A percentile compares a stretch with the other conserved stretches of the same genome.
These are phyloP conservation scores for Manacus vitellinus DNA, from an alignment of 2,113 vertebrate genomes.

Conservation along the genomic window DNA sequence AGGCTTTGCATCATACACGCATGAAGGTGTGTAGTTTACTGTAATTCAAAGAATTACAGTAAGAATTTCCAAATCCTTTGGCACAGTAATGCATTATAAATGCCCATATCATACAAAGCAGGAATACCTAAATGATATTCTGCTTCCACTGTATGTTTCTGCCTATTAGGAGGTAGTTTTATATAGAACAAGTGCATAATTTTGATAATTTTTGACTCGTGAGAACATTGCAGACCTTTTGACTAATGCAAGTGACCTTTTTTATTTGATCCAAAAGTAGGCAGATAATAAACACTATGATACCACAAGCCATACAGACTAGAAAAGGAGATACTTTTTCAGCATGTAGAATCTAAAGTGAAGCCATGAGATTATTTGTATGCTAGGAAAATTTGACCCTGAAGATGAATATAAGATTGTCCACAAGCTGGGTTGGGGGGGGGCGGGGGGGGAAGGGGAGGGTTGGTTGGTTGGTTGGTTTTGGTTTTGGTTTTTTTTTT, in stretches of 20 bases:
- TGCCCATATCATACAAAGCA: neutral
- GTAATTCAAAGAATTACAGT: neutral
- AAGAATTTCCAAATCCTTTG: conserved; percentile 10
- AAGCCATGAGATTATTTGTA: neutral
- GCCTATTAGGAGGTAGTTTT: neutral
- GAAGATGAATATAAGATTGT: neutral
- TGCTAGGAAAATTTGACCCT: neutral
- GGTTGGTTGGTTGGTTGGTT: neutral
- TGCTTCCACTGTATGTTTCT: neutral
- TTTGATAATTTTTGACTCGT: neutral
- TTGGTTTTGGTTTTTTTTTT: neutral
- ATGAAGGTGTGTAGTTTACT: neutral
- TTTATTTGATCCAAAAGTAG: neutral
- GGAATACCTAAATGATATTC: neutral
- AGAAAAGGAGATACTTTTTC: neutral
- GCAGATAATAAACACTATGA: neutral
- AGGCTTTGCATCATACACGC: neutral
- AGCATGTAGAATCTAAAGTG: neutral
- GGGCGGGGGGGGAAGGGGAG: neutral
- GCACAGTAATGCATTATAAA: neutral
- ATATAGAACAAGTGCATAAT: neutral
- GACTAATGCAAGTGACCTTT: neutral
- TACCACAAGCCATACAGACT: neutral
- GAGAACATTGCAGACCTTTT: neutral
- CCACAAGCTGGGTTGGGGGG: neutral